Base-by-base conservation (phyloP, 2,797 vertebrate genomes). In the Sarcoramphus papa region DNA sequence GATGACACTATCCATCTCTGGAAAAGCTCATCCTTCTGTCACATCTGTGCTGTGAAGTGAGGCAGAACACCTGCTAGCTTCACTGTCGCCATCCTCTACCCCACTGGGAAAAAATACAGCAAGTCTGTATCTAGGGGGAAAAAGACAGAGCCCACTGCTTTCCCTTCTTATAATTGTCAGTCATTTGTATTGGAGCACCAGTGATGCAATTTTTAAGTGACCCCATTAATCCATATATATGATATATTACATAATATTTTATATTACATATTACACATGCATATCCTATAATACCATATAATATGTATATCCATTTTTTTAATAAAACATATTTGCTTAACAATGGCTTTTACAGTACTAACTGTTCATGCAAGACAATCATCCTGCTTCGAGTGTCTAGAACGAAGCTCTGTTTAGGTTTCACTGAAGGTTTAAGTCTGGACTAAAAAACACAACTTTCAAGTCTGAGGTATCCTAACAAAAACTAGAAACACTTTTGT, bases 331-430 rank as follows among this genome's bases (percentile, higher is more conserved):
- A 37, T 37, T 40, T 51, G 4, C 43, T 90, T 14, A 56, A 43
- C 4, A 82, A 20, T 9, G 3, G 6, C 9, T 83, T 62, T 56
- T 65, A 48, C 2, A 79, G 22, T 30, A 51, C 24, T 67, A 63
- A 77, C 24, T 47, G 53, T 67, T 68, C 37, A 33, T 14, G 28
- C 20, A 85, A 85, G 37, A n/a, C 10, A 73, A 24, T 8, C 10
- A 48, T 10, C 0, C 0, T 57, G 21, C 30, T 77, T 54, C 2
- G 0, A 54, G 14, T 16, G 4, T 25, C 67, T 60, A 47, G 48
- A 92, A 74, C 5, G n/a, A 40, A 68, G 31, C 14, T 60, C 22
- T 31, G 14, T 27, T 83, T 67, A 62, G 10, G 16, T 78, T 91
- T 65, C 51, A 64, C 35, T 45, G 23, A 78, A 68, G 16, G 20